These are phyloP conservation scores for Coelopa frigida DNA, from an alignment of 1,140 invertebrate genomes.

Conservation along the genomic window DNA sequence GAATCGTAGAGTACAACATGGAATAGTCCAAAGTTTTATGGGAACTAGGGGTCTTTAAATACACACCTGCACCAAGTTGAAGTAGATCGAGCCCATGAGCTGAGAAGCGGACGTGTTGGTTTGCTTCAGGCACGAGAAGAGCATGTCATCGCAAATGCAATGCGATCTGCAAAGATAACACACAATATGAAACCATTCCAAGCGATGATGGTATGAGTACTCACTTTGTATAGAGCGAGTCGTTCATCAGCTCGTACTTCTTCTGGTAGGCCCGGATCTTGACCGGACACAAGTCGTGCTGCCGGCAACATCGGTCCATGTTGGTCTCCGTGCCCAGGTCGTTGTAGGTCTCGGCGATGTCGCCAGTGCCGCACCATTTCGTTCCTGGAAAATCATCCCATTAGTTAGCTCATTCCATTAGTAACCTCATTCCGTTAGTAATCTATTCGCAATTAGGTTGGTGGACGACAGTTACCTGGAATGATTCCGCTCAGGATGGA, in stretches of 20 bases:
- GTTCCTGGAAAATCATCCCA: conserved; percentile 55
- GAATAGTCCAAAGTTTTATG: background rate
- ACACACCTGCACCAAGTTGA: conserved; percentile 71
- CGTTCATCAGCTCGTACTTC: conserved; percentile 75
- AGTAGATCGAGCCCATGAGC: conserved; percentile 79
- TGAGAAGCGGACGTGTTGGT: conserved; percentile 61
- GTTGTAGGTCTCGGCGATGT: conserved; percentile 73
- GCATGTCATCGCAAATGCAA: conserved; percentile 74
- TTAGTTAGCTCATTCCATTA: too few relatives aligned
- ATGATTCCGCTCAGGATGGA: conserved; percentile 65
- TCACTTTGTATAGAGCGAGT: conserved; percentile 77
- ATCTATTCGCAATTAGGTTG: too few relatives aligned
- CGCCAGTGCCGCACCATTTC: conserved; percentile 83
- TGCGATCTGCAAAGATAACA: conserved; percentile 54
- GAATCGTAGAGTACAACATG: conserved; percentile 1
- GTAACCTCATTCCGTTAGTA: too few relatives aligned
- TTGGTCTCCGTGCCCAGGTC: conserved; percentile 64
- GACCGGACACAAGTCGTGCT: conserved; percentile 71
- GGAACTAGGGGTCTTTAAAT: background rate
- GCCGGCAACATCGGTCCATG: conserved; percentile 76
- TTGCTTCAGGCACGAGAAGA: conserved; percentile 73
- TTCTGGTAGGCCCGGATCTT: conserved; percentile 64
- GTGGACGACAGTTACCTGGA: conserved; percentile 52
- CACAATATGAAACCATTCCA: background rate
- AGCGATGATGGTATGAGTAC: conserved; percentile 18